These are phyloP conservation scores for Monarcha castaneiventris DNA, from an alignment of 2,113 vertebrate species.

Conservation along the genomic window DNA sequence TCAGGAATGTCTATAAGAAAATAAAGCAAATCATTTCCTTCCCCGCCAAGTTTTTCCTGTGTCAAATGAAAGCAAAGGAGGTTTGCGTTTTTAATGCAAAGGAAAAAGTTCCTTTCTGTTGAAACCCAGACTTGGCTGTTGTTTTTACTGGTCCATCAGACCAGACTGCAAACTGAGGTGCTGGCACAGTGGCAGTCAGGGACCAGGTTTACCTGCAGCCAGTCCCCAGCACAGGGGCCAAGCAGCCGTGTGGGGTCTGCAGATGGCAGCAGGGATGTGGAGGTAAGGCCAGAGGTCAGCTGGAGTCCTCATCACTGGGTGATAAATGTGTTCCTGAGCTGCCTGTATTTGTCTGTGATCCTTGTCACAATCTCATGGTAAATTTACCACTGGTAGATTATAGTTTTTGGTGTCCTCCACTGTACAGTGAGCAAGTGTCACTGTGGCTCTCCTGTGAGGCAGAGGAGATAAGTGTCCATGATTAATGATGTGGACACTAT, in stretches of 20 bases:
- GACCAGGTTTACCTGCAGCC: background rate
- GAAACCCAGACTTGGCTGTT: background rate
- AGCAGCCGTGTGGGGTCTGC: rapidly evolving
- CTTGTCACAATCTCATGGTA: slow-evolving; percentile 31
- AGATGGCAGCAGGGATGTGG: background rate
- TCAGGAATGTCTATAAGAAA: background rate
- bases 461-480: slow-evolving; percentile 29
- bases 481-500: slow-evolving; percentile 59
- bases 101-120: background rate
- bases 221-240: rapidly evolving
- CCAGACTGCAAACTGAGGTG: background rate
- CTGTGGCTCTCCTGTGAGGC: background rate
- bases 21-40: background rate
- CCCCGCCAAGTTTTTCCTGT: background rate
- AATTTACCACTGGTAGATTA: slow-evolving; percentile 32
- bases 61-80: background rate
- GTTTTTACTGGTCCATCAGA: background rate
- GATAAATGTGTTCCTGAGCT: background rate
- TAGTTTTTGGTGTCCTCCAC: slow-evolving; percentile 9
- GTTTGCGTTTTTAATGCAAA: background rate
- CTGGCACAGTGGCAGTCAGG: background rate
- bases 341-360: background rate
- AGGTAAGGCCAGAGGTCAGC: background rate
- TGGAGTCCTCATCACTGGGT: background rate
- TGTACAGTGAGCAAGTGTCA: slow-evolving; percentile 28